phyloP scores from a whole-genome alignment of 2,113 vertebrate species.

The Megalops atlanticus region DNA sequence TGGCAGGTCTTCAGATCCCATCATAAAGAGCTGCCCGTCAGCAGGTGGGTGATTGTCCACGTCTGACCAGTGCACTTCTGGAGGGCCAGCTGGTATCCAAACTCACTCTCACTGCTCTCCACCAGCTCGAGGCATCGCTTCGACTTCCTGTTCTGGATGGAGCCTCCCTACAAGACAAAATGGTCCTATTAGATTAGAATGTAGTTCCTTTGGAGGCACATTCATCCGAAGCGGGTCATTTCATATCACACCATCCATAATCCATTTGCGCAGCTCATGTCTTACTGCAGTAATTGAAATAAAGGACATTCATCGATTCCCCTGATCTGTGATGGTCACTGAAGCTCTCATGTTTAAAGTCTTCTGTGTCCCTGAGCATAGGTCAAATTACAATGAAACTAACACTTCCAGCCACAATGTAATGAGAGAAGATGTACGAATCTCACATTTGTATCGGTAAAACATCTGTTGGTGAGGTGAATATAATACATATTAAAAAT shows the following conservation, averaged over 20 bases:
- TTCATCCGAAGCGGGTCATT: too few relatives aligned
- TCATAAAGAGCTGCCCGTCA: conserved; percentile 79
- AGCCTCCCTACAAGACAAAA: conserved; percentile 80
- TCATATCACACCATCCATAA: background rate
- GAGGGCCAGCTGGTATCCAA: conserved; percentile 88
- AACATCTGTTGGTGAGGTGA: too few relatives aligned
- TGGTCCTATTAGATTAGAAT: conserved; percentile 45
- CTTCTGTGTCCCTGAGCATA: background rate
- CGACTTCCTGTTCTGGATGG: conserved; percentile 96
- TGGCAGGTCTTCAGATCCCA: conserved; percentile 32
- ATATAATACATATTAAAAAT: too few relatives aligned
- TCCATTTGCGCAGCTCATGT: background rate
- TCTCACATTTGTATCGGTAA: too few relatives aligned
- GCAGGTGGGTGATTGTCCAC: conserved; percentile 91
- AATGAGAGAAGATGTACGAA: too few relatives aligned
- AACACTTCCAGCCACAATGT: background rate
- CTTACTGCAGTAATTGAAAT: background rate
- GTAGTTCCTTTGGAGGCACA: conserved; percentile 26
- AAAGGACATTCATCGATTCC: background rate
- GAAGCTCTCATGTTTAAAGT: background rate
- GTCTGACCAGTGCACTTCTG: conserved; percentile 93
- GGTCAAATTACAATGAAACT: background rate
- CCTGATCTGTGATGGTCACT: background rate
- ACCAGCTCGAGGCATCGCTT: conserved; percentile 94
- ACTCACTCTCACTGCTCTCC: conserved; percentile 85